Evolutionary conservation across 2,113 vertebrate species (phyloP), one percentile per base, ranked within the genome.

Genomic region (Uria lomvia): DNA sequence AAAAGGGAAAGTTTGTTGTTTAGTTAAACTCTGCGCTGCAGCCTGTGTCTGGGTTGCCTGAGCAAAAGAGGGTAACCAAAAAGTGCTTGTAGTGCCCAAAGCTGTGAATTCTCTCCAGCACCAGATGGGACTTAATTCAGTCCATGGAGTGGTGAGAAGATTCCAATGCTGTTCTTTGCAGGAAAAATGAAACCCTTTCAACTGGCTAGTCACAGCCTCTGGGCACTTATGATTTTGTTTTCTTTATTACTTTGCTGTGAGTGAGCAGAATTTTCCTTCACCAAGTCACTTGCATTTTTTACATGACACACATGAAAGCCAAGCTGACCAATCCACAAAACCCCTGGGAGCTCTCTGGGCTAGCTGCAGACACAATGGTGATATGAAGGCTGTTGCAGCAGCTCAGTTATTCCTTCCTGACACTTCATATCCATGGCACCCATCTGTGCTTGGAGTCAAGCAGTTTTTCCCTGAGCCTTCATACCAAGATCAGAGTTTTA

Each of bases 161-260:
- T 84, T 95, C 85, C 91, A 90, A 49, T 0, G 5, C 65, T 52
- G 16, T 27, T 90, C 83, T 88, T 86, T 81, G 62, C 73, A 88
- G 94, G 71, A 93, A 92, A 94, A 95, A 95, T 80, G 14, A 87
- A 96, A 77, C 40, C 36, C 75, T 96, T 96, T 90, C 86, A 96
- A 92, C 42, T 94, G 66, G 53, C 49, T 82, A 34, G 49, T 78
- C 80, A 92, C 68, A 89, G 90, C 83, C 88, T 80, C 87, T 73
- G 65, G 89, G 63, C 85, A 79, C 62, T 86, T 86, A 27, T 5
- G 53, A 79, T 80, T 96, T 91, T 92, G 75, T 86, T 93, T 92
- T 82, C 77, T 63, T 66, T 81, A 70, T 85, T 81, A 65, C 43
- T 96, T 90, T 75, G 71, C 84, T 85, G 29, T 79, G 85, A 96